Evolutionary conservation across 2,797 vertebrate genomes (phyloP).

Genomic region (Fringilla coelebs): DNA sequence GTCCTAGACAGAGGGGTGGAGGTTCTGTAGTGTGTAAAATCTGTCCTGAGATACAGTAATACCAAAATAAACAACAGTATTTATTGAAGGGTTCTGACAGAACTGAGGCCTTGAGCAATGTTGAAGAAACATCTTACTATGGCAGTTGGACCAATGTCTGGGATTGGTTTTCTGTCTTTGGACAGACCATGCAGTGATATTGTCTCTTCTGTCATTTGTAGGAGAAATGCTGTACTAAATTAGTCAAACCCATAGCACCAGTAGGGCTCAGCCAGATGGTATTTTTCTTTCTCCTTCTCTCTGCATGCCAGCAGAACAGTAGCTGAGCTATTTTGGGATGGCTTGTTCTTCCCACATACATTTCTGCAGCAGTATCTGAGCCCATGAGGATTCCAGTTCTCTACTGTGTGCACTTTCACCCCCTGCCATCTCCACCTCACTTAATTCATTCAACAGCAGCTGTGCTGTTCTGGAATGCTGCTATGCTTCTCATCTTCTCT

Average conservation of each 20-base stretch:
- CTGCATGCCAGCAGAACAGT: background rate
- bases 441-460: background rate
- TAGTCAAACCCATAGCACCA: background rate
- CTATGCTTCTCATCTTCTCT: background rate
- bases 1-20: background rate
- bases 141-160: background rate
- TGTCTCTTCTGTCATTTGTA: background rate
- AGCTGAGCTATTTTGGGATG: background rate
- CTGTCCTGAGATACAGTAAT: background rate
- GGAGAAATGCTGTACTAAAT: background rate
- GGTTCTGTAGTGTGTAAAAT: background rate
- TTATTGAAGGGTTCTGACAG: background rate
- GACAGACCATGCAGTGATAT: background rate
- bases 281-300: conserved; percentile 7
- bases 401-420: background rate
- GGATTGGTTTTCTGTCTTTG: background rate
- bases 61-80: background rate
- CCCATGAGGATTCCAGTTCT: background rate
- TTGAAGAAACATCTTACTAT: background rate
- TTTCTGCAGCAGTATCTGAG: background rate
- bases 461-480: background rate
- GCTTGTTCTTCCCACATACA: background rate
- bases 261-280: background rate
- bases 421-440: background rate
- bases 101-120: background rate